These are phyloP conservation scores for Crepidodera aurea DNA, from an alignment of 2,888 invertebrate genomes.

Conservation along the genomic window DNA sequence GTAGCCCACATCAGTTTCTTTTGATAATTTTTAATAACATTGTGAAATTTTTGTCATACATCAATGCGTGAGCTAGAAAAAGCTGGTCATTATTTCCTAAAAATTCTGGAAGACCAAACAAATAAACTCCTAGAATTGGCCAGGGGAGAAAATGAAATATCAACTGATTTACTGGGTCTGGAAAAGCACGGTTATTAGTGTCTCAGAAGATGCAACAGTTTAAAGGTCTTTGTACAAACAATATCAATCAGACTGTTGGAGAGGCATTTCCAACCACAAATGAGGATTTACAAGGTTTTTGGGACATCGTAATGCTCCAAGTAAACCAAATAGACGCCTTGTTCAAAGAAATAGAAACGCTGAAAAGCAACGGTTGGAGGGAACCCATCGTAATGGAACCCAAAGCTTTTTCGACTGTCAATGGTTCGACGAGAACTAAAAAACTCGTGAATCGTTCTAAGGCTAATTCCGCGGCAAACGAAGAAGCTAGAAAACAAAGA, in stretches of 20 bases:
- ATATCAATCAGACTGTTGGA: constrained; percentile 67
- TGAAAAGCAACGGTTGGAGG: constrained; percentile 74
- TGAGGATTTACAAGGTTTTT: constrained; percentile 93
- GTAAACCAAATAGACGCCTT: constrained; percentile 84
- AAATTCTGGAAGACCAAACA: constrained; percentile 77
- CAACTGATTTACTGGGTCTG: constrained; percentile 78
- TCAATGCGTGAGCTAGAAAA: constrained; percentile 59
- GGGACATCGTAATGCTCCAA: constrained; percentile 97
- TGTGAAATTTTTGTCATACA: background rate
- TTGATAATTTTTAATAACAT: background rate
- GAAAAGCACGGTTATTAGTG: constrained; percentile 88
- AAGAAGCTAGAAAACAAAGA: constrained; percentile 64
- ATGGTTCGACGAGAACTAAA: constrained; percentile 36
- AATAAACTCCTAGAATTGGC: constrained; percentile 72
- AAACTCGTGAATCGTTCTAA: constrained; percentile 38
- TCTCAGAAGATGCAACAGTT: constrained; percentile 96
- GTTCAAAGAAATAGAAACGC: constrained; percentile 73
- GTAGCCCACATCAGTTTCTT: background rate
- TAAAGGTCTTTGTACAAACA: constrained; percentile 70
- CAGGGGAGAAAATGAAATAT: constrained; percentile 74
- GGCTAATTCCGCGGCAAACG: constrained; percentile 61
- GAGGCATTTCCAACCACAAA: constrained; percentile 89
- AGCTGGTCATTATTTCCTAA: constrained; percentile 82
- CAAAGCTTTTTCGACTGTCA: background rate
- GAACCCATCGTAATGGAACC: constrained; percentile 52